Conservation (phyloP, 2,797 vertebrate species). For the Poeciliopsis infans region DNA sequence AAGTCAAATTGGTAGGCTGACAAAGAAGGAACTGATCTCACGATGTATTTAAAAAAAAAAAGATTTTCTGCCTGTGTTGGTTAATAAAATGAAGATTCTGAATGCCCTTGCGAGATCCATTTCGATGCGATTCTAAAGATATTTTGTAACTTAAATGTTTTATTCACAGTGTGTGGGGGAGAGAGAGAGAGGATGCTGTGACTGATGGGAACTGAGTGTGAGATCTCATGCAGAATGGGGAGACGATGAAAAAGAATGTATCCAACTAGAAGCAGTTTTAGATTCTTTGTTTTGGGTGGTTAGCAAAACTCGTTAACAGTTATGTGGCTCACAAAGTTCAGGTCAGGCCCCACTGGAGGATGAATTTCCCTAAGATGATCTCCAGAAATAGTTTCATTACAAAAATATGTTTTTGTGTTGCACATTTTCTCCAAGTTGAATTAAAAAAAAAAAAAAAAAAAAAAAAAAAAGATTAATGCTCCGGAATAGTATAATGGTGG, state of each 20-base stretch:
- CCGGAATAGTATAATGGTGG: not conserved
- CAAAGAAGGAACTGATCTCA: slow-evolving; percentile 41
- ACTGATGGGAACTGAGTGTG: not conserved
- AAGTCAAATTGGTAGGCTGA: slow-evolving; percentile 51
- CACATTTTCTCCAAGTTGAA: not conserved
- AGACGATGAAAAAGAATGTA: not conserved
- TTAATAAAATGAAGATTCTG: slow-evolving; percentile 57
- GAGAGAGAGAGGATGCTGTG: slow-evolving; percentile 12
- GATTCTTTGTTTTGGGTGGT: not conserved
- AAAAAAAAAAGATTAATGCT: not conserved
- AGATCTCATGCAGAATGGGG: slow-evolving; percentile 9
- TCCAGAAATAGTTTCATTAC: not conserved
- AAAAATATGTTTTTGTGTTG: not conserved
- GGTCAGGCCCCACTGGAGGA: not conserved
- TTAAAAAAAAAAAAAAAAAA: not conserved
- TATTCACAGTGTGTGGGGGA: slow-evolving; percentile 7
- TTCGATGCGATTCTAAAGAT: slow-evolving; percentile 48
- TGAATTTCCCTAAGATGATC: not conserved
- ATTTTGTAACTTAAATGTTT: slow-evolving; percentile 40
- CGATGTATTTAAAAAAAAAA: slow-evolving; percentile 55
- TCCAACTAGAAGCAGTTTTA: not conserved
- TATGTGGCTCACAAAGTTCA: not conserved
- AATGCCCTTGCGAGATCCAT: slow-evolving; percentile 28
- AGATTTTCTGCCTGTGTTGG: slow-evolving; percentile 57
- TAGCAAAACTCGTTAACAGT: not conserved